Base-by-base conservation (phyloP, 1,140 invertebrate species). In the Drosophila subpulchrella region DNA sequence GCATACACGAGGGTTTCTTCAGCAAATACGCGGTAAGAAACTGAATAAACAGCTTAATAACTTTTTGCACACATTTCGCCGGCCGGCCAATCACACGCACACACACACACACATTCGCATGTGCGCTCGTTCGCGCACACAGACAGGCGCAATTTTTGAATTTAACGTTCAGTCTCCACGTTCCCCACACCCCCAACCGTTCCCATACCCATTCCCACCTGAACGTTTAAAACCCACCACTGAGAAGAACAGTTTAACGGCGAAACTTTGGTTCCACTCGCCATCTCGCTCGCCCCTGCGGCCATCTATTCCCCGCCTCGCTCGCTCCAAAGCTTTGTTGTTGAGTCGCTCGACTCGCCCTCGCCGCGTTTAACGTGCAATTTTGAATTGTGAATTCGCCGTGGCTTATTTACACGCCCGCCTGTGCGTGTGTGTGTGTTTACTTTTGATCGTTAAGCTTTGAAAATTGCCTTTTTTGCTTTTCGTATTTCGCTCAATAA, bases 11-110 rank as follows among this genome's bases (percentile, higher is more conserved):
- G 63, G 82, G 90, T 34, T 90, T 92, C 57, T 89, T 92, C 72
- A 92, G 74, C 63, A 92, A 92, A 89, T 91, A 92, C 83, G 81
- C 91, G 65, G 91, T 92, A 61, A 88, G 91, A 46, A 41, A 17
- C 3, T 24, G 13, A 57, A 59, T 44, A 77, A 60, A 27, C 70
- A 78, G 15, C 48, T 66, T 78, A 65, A 65, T 78, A 78, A 55
- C 12, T 38, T 81, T 74, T 74, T 70, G 53, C 68, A 51, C 58
- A 65, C 41, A 36, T 65, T 68, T 68, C 55, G 72, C 79, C 83
- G 82, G 83, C 83, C 83, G 84, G 84, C 56, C 63, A 39, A 17
- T 51, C 44, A 42, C 72, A 47, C 63, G 65, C 20, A 68, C 58
- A 75, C 46, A 47, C 44, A 42, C 72, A 47, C 63, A 67, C 20